phyloP scores from a whole-genome alignment of 53 echinoderm and acorn worm species.

The Echinometra lucunter region DNA sequence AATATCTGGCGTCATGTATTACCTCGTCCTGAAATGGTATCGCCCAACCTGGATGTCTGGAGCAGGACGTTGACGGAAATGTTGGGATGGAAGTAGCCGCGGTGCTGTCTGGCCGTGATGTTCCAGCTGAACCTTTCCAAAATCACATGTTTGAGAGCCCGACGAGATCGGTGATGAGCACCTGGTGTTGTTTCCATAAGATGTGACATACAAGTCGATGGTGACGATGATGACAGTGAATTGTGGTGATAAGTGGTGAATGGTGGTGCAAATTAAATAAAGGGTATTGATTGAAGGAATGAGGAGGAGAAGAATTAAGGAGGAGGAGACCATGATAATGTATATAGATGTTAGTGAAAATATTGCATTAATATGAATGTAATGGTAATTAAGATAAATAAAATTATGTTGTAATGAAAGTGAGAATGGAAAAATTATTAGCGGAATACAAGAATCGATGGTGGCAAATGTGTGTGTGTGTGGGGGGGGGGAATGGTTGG shows the following conservation, averaged over 20 bases:
- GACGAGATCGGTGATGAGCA: background rate
- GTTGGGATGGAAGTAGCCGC: slow-evolving; percentile 49
- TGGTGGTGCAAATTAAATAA: background rate
- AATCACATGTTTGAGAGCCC: slow-evolving; percentile 25
- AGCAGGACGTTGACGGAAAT: slow-evolving; percentile 54
- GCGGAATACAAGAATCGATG: background rate
- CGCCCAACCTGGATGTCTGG: slow-evolving; percentile 40
- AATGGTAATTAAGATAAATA: background rate
- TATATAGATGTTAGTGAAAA: background rate
- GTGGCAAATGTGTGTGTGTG: background rate
- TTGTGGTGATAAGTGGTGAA: background rate
- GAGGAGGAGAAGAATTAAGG: background rate
- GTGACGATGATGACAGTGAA: background rate
- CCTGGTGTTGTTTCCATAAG: background rate
- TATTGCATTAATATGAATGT: background rate
- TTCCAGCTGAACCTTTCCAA: slow-evolving; percentile 48
- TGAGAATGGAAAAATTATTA: too few relatives aligned
- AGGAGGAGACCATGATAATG: background rate
- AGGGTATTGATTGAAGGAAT: background rate
- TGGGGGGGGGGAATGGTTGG: background rate
- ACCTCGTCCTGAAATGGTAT: slow-evolving; percentile 52
- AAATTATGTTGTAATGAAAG: too few relatives aligned
- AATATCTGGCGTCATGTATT: background rate
- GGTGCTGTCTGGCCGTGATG: slow-evolving; percentile 23
- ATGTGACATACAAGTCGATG: background rate